Base-by-base conservation (phyloP, 2,888 invertebrate species). In the Scaptomyza cyrtandrae region DNA sequence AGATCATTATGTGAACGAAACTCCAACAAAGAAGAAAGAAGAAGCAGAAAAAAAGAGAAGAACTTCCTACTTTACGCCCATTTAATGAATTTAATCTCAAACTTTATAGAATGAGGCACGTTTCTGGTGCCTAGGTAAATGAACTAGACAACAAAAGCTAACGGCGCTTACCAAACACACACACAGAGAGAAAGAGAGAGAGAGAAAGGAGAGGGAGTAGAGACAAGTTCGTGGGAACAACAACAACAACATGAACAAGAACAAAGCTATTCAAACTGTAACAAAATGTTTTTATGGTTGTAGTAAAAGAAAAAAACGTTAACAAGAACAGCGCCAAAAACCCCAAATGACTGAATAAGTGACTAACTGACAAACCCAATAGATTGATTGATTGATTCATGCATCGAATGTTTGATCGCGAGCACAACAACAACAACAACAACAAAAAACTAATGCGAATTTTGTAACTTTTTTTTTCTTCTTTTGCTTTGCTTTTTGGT, bases 281-380 rank as follows among this genome's bases (percentile, higher is more conserved):
- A 83, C 83, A 80, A 83, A 83, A 74, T 77, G n/a, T n/a, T n/a
- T 83, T 88, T 88, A 82, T 82, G 86, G 83, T 61, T 77, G 33
- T 41, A 35, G 4, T 10, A 37, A 13, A 37, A 62, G 71, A 61
- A 64, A 74, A 63, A 71, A 67, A 73, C 74, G 58, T 60, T 78
- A 78, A 75, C 74, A 73, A 75, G 78, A 64, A 62, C 61, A 53
- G 33, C 45, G 44, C 35, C 60, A 52, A 48, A 57, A 49, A 2
- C 2, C 39, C 16, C 24, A 16, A 46, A 52, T 41, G 35, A 24
- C 24, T 24, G 24, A 24, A 24, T 24, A 24, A 24, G 24, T 24
- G 24, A 24, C 24, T 24, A 24, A 52, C 52, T 10, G 24, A 37
- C 24, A 59, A 75, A 75, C 7, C 39, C 33, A 39, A 53, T 33